Evolutionary conservation across 2,888 invertebrate species (phyloP).

Genomic region (Zootermopsis nevadensis): DNA sequence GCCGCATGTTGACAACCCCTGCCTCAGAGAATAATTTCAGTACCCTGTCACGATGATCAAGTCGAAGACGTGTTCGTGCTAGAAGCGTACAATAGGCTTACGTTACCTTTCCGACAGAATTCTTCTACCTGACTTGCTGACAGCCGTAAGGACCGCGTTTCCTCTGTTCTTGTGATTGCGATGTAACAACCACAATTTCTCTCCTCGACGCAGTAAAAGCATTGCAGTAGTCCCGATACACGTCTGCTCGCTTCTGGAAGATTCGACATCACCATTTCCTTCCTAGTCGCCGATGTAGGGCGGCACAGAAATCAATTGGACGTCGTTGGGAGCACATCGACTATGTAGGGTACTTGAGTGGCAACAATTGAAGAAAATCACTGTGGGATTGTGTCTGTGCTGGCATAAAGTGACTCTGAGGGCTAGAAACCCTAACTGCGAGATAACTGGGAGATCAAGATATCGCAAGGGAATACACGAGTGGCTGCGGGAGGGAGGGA

Average conservation of each 20-base stretch:
- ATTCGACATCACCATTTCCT: background rate
- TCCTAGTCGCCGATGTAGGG: background rate
- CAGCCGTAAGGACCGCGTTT: no score
- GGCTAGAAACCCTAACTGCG: background rate
- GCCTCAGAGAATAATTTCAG: no score
- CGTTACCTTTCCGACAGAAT: no score
- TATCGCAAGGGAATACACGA: constrained; percentile 1
- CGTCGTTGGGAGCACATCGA: background rate
- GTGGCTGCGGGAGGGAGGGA: background rate
- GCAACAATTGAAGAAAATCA: constrained; percentile 24
- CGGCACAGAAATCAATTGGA: constrained; percentile 9
- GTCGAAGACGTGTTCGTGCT: no score
- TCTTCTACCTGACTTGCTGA: no score
- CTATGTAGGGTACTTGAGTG: background rate
- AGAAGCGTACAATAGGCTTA: no score
- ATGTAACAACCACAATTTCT: background rate
- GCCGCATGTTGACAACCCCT: no score
- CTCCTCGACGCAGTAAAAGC: background rate
- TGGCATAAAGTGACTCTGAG: background rate
- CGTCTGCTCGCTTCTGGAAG: background rate
- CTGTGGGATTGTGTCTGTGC: constrained; percentile 17
- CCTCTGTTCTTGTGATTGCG: no score
- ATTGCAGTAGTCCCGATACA: background rate
- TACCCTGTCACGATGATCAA: no score
- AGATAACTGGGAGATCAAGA: constrained; percentile 23